These are phyloP conservation scores for Lordiphosa stackelbergi DNA, from an alignment of 1,140 invertebrate species.

Conservation along the genomic window DNA sequence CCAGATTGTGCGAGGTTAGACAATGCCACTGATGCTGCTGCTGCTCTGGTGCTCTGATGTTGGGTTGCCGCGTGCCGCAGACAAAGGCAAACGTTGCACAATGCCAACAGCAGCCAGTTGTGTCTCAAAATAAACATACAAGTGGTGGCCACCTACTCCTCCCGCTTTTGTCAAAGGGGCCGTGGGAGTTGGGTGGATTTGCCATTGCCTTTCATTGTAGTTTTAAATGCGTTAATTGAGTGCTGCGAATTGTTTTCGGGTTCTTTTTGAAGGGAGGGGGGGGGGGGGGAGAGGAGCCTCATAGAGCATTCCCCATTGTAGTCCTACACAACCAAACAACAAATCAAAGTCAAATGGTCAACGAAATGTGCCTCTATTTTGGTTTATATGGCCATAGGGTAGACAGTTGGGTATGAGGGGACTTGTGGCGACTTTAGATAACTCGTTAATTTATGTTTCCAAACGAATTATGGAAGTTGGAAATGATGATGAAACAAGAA, in stretches of 20 bases:
- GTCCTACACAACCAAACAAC: constrained; percentile 17
- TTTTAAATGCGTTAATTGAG: constrained; percentile 74
- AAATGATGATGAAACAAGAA: too few species aligned
- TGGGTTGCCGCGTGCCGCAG: constrained; percentile 56
- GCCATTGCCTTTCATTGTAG: constrained; percentile 35
- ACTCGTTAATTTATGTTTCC: too few species aligned
- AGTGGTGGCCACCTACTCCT: constrained; percentile 20
- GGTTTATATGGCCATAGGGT: not conserved
- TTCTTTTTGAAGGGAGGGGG: too few species aligned
- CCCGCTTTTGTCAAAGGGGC: not conserved
- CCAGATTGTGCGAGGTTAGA: constrained; percentile 44
- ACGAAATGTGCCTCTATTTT: constrained; percentile 15
- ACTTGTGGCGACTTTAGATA: too few species aligned
- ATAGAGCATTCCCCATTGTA: constrained; percentile 17
- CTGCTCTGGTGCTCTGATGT: constrained; percentile 7
- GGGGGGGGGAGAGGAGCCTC: too few species aligned
- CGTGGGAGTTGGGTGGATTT: too few species aligned
- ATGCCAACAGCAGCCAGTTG: constrained; percentile 35
- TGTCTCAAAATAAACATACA: constrained; percentile 61
- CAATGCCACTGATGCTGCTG: constrained; percentile 43
- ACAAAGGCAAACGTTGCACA: constrained; percentile 59
- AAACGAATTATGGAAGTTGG: too few species aligned
- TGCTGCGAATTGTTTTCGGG: constrained; percentile 52
- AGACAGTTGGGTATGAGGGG: too few species aligned
- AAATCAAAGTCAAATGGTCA: constrained; percentile 55